Evolutionary conservation across 2,797 vertebrate genomes (phyloP).

Genomic region (Sparidentex hasta): DNA sequence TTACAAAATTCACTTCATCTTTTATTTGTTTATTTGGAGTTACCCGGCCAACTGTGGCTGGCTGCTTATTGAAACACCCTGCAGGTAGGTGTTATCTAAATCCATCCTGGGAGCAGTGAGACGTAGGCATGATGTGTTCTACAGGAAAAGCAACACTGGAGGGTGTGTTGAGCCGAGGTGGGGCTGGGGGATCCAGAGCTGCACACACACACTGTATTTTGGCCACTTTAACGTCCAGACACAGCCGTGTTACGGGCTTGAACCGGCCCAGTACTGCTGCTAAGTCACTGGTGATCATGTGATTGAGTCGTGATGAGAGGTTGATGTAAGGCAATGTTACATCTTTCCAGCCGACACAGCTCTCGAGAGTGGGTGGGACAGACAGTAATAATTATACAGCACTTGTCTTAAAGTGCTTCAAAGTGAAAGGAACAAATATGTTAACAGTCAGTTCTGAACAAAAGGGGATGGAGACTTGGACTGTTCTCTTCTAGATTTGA

Average conservation of each 20-base stretch:
- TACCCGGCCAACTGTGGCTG: constrained; percentile 20
- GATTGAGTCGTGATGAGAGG: constrained; percentile 9
- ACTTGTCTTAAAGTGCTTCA: constrained; percentile 66
- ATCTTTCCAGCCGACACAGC: constrained; percentile 34
- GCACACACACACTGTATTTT: constrained; percentile 29
- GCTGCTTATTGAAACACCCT: constrained; percentile 55
- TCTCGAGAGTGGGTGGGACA: constrained; percentile 7
- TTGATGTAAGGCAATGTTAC: constrained; percentile 48
- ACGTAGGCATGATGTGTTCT: constrained; percentile 3
- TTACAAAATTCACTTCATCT: constrained; percentile 17
- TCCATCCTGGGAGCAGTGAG: constrained; percentile 49
- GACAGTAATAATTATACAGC: constrained; percentile 48
- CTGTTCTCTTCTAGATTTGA: constrained; percentile 23
- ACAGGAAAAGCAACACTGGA: constrained; percentile 43
- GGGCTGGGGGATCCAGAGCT: constrained; percentile 5
- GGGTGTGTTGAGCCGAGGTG: neutral
- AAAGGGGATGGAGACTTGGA: constrained; percentile 10
- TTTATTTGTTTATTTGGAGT: constrained; percentile 3
- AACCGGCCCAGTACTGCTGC: constrained; percentile 20
- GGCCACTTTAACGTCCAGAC: constrained; percentile 42
- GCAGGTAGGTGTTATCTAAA: constrained; percentile 40
- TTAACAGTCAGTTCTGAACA: constrained; percentile 60
- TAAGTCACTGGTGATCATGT: constrained; percentile 30
- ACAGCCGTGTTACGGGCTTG: constrained; percentile 9
- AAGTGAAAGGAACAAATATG: constrained; percentile 55